These are phyloP conservation scores for Chymomyza costata DNA, from an alignment of 1,140 invertebrate genomes.

Conservation along the genomic window DNA sequence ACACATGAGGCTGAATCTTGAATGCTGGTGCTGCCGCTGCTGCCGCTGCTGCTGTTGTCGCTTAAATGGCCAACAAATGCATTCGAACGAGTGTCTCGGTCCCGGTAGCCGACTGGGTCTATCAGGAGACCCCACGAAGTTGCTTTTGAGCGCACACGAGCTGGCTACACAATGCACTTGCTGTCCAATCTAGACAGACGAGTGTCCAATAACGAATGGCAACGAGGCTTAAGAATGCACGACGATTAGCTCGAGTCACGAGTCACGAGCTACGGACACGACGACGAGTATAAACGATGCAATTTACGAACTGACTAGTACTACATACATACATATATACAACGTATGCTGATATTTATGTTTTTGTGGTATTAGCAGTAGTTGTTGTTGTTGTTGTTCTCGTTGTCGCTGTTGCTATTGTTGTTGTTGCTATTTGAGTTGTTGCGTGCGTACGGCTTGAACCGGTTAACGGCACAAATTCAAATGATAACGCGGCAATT, in stretches of 20 bases:
- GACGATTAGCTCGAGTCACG: constrained; percentile 1
- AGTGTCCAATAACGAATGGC: constrained; percentile 2
- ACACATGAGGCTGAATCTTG: constrained; percentile 44
- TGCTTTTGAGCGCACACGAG: constrained; percentile 50
- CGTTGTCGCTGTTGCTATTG: constrained; percentile 13
- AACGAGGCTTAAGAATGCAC: constrained; percentile 6
- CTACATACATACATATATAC: background rate
- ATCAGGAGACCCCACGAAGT: too few relatives aligned
- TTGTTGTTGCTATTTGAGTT: constrained; percentile 15
- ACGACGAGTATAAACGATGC: constrained; percentile 14
- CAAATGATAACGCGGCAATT: constrained; percentile 62
- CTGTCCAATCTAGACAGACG: constrained; percentile 17
- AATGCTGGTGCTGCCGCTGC: constrained; percentile 1
- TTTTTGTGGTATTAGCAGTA: background rate
- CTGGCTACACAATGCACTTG: constrained; percentile 22
- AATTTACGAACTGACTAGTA: constrained; percentile 11
- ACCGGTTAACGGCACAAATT: constrained; percentile 72
- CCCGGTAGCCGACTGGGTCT: too few relatives aligned
- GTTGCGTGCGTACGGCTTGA: constrained; percentile 44
- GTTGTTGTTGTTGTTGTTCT: constrained; percentile 1
- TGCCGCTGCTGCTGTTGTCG: constrained; percentile 19
- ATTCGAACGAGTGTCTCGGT: too few relatives aligned
- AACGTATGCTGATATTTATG: constrained; percentile 8
- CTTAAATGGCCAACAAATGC: constrained; percentile 35
- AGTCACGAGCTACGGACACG: constrained; percentile 5